phyloP scores from a whole-genome alignment of 2,888 invertebrate genomes.

The Perdita meconis region DNA sequence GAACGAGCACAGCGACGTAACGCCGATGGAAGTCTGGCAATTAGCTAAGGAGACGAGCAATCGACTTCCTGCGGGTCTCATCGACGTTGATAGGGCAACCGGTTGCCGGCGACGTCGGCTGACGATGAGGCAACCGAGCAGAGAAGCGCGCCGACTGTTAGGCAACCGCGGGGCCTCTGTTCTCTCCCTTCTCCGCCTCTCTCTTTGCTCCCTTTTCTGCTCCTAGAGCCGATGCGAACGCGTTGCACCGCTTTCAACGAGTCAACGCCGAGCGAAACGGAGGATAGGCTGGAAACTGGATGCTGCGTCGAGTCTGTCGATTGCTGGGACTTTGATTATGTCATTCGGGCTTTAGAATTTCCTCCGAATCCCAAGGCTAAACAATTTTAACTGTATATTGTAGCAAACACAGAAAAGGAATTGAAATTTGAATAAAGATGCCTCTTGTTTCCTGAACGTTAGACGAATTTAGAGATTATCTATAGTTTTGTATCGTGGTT shows the following conservation, averaged over 20 bases:
- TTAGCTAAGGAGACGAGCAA: slow-evolving; percentile 71
- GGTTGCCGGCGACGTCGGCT: slow-evolving; percentile 37
- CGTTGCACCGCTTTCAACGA: background rate
- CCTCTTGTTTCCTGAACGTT: too few relatives aligned
- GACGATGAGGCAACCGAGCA: slow-evolving; percentile 62
- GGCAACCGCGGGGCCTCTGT: slow-evolving; percentile 57
- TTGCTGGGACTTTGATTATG: too few relatives aligned
- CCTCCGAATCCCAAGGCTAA: too few relatives aligned
- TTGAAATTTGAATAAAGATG: too few relatives aligned
- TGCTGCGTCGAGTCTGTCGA: background rate
- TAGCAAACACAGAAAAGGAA: too few relatives aligned
- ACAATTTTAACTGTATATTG: too few relatives aligned
- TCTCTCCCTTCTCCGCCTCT: slow-evolving; percentile 2
- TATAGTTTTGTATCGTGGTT: too few relatives aligned
- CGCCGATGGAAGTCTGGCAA: slow-evolving; percentile 51
- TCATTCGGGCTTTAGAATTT: too few relatives aligned
- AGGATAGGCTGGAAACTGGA: background rate
- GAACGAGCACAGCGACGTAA: slow-evolving; percentile 28
- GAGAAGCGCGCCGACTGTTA: slow-evolving; percentile 54
- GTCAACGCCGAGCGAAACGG: background rate
- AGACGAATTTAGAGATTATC: too few relatives aligned
- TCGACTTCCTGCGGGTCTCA: slow-evolving; percentile 67
- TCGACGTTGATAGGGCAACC: slow-evolving; percentile 56
- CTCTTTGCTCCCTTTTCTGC: background rate
- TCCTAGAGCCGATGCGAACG: background rate